Conservation (phyloP, 30 jellyfish, hydroid and myxozoan genomes). For the Turritopsis rubra region DNA sequence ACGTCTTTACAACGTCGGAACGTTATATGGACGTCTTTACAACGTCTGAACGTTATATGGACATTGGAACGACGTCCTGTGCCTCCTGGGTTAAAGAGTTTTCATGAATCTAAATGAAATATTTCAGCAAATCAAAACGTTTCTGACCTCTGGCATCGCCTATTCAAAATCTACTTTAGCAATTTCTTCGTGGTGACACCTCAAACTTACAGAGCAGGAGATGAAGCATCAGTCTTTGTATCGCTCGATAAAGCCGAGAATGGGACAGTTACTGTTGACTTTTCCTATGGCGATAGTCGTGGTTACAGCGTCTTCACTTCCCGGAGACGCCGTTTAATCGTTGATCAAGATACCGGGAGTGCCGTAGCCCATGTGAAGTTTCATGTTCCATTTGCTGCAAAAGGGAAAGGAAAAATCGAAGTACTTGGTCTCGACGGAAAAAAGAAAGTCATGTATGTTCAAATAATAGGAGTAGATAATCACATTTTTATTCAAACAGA, state of each 20-base stretch:
- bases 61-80: no score
- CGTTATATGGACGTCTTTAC: no score
- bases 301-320: neutral
- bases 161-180: neutral
- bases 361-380: neutral
- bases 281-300: neutral
- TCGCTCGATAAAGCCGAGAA: neutral
- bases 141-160: neutral
- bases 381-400: neutral
- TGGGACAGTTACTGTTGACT: neutral
- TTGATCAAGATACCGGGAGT: neutral
- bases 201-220: neutral
- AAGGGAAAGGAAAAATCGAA: neutral
- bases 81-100: no score
- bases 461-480: neutral
- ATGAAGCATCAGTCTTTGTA: neutral
- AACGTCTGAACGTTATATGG: no score
- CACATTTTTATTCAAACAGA: conserved; percentile 73
- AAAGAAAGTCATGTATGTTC: conserved; percentile 1
- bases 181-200: conserved; percentile 2
- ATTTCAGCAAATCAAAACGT: neutral
- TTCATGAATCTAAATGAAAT: no score
- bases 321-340: neutral
- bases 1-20: neutral
- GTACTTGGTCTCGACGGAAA: neutral